Conservation (phyloP, 2,113 vertebrate genomes). For the Mormoops blainvillei region DNA sequence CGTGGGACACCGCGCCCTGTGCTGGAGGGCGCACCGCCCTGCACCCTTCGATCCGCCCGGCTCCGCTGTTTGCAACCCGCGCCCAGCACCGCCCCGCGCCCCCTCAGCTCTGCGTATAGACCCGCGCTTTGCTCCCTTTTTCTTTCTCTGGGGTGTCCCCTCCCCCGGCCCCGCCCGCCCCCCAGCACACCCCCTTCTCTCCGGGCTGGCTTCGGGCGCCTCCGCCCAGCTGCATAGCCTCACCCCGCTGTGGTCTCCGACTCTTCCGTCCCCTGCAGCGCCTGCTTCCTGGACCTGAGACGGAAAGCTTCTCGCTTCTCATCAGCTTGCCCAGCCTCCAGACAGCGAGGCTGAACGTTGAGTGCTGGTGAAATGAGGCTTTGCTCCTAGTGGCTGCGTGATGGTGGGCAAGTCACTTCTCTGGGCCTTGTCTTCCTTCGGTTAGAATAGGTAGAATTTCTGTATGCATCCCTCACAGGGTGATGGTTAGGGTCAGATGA, state of each 20-base stretch:
- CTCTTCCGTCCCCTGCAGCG: slow-evolving; percentile 30
- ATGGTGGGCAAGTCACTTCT: not conserved
- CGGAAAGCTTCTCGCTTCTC: not conserved
- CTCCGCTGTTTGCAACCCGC: not conserved
- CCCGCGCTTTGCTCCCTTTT: not conserved
- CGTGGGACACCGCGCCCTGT: not conserved
- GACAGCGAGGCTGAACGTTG: not conserved
- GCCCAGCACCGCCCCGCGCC: not conserved
- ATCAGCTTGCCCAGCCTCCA: not conserved
- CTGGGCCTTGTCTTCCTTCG: not conserved
- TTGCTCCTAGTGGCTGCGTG: not conserved
- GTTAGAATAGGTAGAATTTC: not conserved
- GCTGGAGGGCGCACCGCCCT: not conserved
- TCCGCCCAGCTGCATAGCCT: slow-evolving; percentile 18
- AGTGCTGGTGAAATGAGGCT: not conserved
- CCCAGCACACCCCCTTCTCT: not conserved
- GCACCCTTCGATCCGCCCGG: not conserved
- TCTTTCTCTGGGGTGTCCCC: not conserved
- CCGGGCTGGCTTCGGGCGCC: not conserved
- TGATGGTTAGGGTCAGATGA: not conserved
- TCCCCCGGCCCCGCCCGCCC: not conserved
- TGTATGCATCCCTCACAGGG: not conserved
- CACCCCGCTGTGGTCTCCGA: not conserved
- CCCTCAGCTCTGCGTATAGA: not conserved
- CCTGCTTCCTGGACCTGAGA: slow-evolving; percentile 47